phyloP scores from a whole-genome alignment of 2,113 vertebrate species.

The Sylvilagus bachmani region DNA sequence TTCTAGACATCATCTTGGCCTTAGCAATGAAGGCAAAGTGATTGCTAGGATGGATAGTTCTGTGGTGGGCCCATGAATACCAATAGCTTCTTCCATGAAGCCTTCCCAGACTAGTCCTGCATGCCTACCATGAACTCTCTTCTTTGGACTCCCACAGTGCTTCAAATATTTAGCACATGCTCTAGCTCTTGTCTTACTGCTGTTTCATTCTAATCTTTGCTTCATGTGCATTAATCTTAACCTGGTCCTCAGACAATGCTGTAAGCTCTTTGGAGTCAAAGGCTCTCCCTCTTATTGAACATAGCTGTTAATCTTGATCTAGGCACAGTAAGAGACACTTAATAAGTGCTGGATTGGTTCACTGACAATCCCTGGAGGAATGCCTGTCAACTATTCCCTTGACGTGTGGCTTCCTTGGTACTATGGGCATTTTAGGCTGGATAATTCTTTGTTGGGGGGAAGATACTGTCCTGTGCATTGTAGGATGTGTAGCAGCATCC shows the following conservation, averaged over 20 bases:
- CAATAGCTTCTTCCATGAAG: conserved; percentile 32
- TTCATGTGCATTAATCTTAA: conserved; percentile 28
- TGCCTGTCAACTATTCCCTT: conserved; percentile 4
- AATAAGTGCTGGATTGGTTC: conserved; percentile 34
- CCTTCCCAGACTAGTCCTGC: conserved; percentile 16
- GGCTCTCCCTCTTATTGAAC: neutral
- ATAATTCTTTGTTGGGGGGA: neutral
- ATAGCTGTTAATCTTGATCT: neutral
- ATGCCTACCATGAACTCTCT: neutral
- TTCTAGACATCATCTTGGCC: conserved; percentile 48
- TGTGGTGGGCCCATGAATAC: conserved; percentile 13
- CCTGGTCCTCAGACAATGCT: neutral
- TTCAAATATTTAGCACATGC: neutral
- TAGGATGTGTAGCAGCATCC: neutral
- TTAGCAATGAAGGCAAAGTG: conserved; percentile 51
- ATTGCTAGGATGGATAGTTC: neutral
- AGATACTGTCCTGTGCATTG: neutral
- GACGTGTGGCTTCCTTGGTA: neutral
- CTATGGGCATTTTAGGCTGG: neutral
- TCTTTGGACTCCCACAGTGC: neutral
- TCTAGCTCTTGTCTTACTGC: conserved; percentile 6
- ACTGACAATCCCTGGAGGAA: conserved; percentile 7
- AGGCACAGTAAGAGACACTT: neutral
- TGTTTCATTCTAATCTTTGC: conserved; percentile 24
- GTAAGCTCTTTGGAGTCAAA: conserved; percentile 25